A percentile compares a stretch with the other conserved stretches of the same genome.
phyloP scores from a whole-genome alignment of 2,797 vertebrate genomes.

The Xiphophorus birchmanni region DNA sequence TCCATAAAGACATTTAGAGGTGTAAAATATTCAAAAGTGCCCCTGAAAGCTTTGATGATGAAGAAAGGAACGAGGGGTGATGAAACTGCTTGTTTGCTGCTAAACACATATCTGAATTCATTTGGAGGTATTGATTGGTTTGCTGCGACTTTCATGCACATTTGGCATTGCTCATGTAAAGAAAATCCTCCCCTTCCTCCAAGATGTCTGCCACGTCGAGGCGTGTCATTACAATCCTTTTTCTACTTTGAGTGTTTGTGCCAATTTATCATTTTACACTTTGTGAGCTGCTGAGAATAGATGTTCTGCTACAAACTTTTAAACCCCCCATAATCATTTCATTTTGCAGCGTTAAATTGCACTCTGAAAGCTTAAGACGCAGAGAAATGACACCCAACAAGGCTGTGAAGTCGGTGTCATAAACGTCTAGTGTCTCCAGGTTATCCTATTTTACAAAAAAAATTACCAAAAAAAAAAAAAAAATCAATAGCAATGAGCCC shows the following conservation, averaged over 20 bases:
- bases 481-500: not conserved
- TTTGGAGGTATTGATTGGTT: not conserved
- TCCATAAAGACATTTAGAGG: not conserved
- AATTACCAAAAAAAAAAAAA: not conserved
- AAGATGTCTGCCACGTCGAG: not conserved
- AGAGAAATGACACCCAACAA: not conserved
- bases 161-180: not conserved
- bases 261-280: constrained; percentile 2
- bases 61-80: not conserved
- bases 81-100: constrained; percentile 1
- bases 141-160: not conserved
- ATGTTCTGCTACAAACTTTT: not conserved
- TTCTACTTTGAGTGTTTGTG: constrained; percentile 1
- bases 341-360: constrained; percentile 2
- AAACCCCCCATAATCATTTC: not conserved
- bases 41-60: constrained; percentile 9
- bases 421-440: not conserved
- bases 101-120: constrained; percentile 1
- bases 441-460: not conserved
- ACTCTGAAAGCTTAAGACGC: not conserved
- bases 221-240: not conserved
- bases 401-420: not conserved
- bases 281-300: not conserved
- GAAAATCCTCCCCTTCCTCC: not conserved
- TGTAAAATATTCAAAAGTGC: constrained; percentile 1